phyloP scores from a whole-genome alignment of 2,888 invertebrate genomes.

The Margaritifera margaritifera region DNA sequence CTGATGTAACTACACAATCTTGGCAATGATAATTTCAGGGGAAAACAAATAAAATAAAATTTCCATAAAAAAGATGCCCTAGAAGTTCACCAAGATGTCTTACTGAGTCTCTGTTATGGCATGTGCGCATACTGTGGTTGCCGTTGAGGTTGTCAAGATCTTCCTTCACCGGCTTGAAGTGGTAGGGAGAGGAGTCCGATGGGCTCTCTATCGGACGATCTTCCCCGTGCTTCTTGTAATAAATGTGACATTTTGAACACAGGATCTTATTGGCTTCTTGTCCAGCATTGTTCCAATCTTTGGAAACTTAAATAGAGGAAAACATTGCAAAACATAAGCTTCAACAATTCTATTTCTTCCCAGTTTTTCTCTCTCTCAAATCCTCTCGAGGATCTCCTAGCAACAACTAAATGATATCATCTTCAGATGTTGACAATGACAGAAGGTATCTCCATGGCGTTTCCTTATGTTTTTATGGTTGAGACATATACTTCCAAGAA shows the following conservation, averaged over 20 bases:
- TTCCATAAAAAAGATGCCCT: not conserved
- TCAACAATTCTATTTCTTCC: not conserved
- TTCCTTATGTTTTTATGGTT: too few species aligned
- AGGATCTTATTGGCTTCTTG: slow-evolving; percentile 80
- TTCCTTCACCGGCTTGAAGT: slow-evolving; percentile 73
- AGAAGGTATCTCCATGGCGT: too few species aligned
- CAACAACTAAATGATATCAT: not conserved
- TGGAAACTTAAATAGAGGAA: slow-evolving; percentile 76
- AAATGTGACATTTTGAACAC: slow-evolving; percentile 84
- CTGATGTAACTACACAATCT: not conserved
- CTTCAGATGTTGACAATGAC: too few species aligned
- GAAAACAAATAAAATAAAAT: not conserved
- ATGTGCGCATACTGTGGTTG: slow-evolving; percentile 71
- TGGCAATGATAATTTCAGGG: not conserved
- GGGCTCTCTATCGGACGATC: slow-evolving; percentile 75
- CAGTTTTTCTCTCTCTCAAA: not conserved
- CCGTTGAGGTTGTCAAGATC: slow-evolving; percentile 61
- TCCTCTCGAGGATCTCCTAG: not conserved
- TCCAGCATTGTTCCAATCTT: slow-evolving; percentile 83
- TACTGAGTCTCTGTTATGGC: slow-evolving; percentile 63
- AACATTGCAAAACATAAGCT: not conserved
- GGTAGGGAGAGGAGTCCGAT: slow-evolving; percentile 70
- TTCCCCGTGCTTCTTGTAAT: slow-evolving; percentile 86
- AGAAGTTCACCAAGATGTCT: slow-evolving; percentile 5
- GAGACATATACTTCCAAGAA: too few species aligned